Evolutionary conservation across 2,888 invertebrate genomes (phyloP).

Genomic region (Hirtodrosophila duncani): DNA sequence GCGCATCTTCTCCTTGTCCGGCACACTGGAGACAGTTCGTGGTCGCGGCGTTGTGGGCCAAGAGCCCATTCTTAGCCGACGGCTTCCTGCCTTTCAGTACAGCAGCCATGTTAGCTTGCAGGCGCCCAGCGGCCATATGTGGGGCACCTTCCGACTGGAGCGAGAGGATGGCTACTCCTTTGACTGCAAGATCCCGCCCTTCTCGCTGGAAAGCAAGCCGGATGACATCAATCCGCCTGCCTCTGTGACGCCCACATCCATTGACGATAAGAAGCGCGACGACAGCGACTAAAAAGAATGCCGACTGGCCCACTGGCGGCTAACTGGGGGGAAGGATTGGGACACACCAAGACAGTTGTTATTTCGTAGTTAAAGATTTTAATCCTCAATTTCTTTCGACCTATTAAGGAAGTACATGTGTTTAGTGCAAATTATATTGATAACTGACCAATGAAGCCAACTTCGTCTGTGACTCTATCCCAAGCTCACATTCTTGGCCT

Average conservation of each 20-base stretch:
- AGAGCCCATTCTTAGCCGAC: constrained; percentile 93
- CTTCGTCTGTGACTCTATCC: constrained; percentile 13
- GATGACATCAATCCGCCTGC: constrained; percentile 80
- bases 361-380: constrained; percentile 42
- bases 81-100: constrained; percentile 97
- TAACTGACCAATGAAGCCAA: constrained; percentile 20
- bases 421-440: constrained; percentile 44
- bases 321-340: not conserved
- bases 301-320: no score
- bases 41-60: constrained; percentile 98
- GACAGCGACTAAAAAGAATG: constrained; percentile 40
- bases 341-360: constrained; percentile 20
- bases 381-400: constrained; percentile 27
- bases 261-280: constrained; percentile 28
- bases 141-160: constrained; percentile 97
- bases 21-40: constrained; percentile 94
- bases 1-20: constrained; percentile 96
- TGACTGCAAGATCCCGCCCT: constrained; percentile 98
- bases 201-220: constrained; percentile 96
- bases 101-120: constrained; percentile 98
- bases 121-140: constrained; percentile 94
- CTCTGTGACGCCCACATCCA: constrained; percentile 27
- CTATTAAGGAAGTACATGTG: constrained; percentile 33
- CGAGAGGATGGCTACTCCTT: constrained; percentile 97
- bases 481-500: constrained; percentile 47